Conservation (phyloP, 2,797 vertebrate species). For the Tympanoctomys barrerae region DNA sequence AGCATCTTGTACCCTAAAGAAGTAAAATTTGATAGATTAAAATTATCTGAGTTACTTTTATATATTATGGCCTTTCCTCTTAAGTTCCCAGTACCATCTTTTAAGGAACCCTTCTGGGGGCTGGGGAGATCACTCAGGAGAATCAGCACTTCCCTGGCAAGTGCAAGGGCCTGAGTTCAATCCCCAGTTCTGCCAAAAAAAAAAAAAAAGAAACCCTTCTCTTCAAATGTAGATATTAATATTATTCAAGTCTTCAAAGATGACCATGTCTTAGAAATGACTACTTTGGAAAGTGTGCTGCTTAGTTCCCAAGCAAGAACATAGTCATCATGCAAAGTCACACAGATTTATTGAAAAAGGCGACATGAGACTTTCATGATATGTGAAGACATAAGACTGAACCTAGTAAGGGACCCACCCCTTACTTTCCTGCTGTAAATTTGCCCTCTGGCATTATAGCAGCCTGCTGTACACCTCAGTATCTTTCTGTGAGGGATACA, state of each 20-base stretch:
- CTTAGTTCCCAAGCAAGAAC: not conserved
- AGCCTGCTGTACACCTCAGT: not conserved
- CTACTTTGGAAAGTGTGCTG: not conserved
- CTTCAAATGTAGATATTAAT: not conserved
- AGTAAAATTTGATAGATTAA: not conserved
- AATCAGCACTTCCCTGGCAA: too few species aligned
- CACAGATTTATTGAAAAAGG: not conserved
- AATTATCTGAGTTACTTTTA: not conserved
- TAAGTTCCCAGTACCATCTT: too few species aligned
- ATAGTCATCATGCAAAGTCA: not conserved
- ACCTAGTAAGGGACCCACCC: not conserved
- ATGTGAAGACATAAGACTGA: not conserved
- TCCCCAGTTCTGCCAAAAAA: too few species aligned
- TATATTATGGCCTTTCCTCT: not conserved
- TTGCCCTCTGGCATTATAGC: not conserved
- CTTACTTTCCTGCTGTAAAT: not conserved
- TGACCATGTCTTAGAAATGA: not conserved
- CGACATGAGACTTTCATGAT: not conserved
- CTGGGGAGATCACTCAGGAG: too few species aligned
- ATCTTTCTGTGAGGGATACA: not conserved
- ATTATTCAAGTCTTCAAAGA: not conserved
- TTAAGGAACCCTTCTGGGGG: too few species aligned
- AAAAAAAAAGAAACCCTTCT: not conserved
- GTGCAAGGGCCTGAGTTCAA: too few species aligned
- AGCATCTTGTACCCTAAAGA: not conserved